Percentiles rank a stretch among this genome's conserved stretches.
Conservation (phyloP, 2,113 vertebrate genomes). For the Limnothrissa miodon region DNA sequence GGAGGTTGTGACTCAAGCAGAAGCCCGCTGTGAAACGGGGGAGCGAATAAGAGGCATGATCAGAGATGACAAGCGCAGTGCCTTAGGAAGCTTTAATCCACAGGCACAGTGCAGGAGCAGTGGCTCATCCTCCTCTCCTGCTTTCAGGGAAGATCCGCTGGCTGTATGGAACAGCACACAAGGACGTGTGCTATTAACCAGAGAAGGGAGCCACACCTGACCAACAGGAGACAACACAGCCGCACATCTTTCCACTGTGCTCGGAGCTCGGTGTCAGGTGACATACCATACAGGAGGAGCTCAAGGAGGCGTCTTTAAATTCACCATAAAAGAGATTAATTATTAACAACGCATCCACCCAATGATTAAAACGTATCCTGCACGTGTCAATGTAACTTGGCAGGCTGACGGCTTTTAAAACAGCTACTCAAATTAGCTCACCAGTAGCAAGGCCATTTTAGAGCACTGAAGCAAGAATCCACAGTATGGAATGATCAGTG, state of each 20-base stretch:
- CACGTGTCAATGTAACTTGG: background rate
- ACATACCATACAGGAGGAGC: background rate
- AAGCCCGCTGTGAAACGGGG: background rate
- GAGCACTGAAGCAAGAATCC: background rate
- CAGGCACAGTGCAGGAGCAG: background rate
- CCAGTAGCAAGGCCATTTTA: background rate
- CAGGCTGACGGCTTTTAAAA: background rate
- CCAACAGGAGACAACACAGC: background rate
- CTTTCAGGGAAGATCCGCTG: background rate
- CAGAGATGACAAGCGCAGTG: background rate
- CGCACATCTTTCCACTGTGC: background rate
- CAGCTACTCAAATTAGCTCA: background rate
- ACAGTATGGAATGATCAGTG: constrained; percentile 2
- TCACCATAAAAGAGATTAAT: background rate
- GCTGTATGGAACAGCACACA: background rate
- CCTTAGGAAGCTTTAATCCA: background rate
- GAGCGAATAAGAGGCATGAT: background rate
- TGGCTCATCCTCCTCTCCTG: background rate
- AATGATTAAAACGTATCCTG: background rate
- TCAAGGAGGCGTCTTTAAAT: background rate
- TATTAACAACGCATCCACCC: background rate
- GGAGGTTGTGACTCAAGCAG: background rate
- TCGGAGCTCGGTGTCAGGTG: background rate
- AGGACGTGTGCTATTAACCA: background rate
- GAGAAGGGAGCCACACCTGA: background rate